These are phyloP conservation scores for Festucalex cinctus DNA, from an alignment of 2,113 vertebrate genomes.

Conservation along the genomic window DNA sequence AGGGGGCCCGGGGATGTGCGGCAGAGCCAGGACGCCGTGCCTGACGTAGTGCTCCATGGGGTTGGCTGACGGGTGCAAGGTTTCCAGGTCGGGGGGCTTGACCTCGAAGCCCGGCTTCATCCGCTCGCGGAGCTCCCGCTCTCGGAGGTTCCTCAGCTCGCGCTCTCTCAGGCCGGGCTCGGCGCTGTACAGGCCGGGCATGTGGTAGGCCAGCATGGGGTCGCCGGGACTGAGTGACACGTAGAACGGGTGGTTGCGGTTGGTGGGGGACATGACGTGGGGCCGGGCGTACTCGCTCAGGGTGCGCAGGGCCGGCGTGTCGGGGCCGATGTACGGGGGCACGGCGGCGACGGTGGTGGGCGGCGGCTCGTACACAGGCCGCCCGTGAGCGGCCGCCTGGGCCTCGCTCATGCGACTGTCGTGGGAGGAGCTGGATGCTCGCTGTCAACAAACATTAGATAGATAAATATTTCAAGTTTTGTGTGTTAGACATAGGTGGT, in stretches of 20 bases:
- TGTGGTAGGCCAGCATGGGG: slow-evolving; percentile 92
- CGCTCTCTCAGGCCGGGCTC: slow-evolving; percentile 89
- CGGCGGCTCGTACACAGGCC: slow-evolving; percentile 86
- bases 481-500: neutral
- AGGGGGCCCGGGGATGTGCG: slow-evolving; percentile 86
- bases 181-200: slow-evolving; percentile 89
- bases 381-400: slow-evolving; percentile 82
- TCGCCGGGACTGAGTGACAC: slow-evolving; percentile 90
- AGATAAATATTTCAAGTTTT: neutral
- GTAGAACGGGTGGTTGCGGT: slow-evolving; percentile 95
- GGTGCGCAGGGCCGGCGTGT: slow-evolving; percentile 93
- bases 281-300: slow-evolving; percentile 96
- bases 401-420: slow-evolving; percentile 86
- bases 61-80: slow-evolving; percentile 86
- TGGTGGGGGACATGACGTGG: slow-evolving; percentile 95
- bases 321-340: slow-evolving; percentile 92
- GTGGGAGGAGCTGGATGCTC: slow-evolving; percentile 89
- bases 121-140: slow-evolving; percentile 90
- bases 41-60: slow-evolving; percentile 96
- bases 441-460: slow-evolving; percentile 53
- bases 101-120: slow-evolving; percentile 98
- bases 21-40: slow-evolving; percentile 87
- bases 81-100: slow-evolving; percentile 91
- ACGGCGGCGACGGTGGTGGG: slow-evolving; percentile 92
- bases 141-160: slow-evolving; percentile 88